Conservation (phyloP, 1,140 invertebrate species). For the Monomorium pharaonis region DNA sequence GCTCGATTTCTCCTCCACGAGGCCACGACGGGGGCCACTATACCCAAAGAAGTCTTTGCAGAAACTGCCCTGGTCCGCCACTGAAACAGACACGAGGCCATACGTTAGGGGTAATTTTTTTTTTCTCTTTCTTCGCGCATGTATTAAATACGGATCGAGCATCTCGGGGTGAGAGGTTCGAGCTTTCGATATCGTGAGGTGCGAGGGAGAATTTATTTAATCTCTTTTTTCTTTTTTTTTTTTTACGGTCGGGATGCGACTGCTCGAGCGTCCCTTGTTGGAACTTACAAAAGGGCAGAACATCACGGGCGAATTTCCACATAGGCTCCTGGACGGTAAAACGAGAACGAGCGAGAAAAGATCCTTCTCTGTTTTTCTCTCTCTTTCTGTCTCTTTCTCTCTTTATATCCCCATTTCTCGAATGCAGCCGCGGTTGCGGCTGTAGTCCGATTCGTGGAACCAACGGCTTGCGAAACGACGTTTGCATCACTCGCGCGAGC, state of each 20-base stretch:
- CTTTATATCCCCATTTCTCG: not conserved
- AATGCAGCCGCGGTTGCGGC: not conserved
- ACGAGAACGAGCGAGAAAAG: not conserved
- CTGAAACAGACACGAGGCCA: slow-evolving; percentile 90
- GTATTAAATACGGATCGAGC: not conserved
- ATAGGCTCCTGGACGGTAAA: slow-evolving; percentile 81
- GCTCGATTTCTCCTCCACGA: slow-evolving; percentile 87
- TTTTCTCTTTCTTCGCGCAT: slow-evolving; percentile 15
- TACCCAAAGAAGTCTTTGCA: slow-evolving; percentile 91
- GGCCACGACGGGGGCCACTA: slow-evolving; percentile 86
- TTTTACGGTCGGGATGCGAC: not conserved
- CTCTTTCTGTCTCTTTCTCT: slow-evolving; percentile 24
- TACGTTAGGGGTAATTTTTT: slow-evolving; percentile 85
- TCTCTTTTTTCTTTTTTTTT: no score
- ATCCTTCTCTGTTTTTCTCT: slow-evolving; percentile 8
- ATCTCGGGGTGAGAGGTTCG: not conserved
- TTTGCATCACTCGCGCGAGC: not conserved
- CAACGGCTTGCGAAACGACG: slow-evolving; percentile 9
- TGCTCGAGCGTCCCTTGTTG: not conserved
- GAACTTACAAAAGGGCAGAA: slow-evolving; percentile 59
- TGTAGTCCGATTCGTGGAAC: not conserved
- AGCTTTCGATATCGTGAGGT: not conserved
- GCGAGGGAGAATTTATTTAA: not conserved
- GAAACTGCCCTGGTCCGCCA: slow-evolving; percentile 93
- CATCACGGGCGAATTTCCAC: slow-evolving; percentile 85